Evolutionary conservation across 2,797 vertebrate species (phyloP), one percentile per base, ranked within the genome.

Genomic region (Mionectes olivaceus): DNA sequence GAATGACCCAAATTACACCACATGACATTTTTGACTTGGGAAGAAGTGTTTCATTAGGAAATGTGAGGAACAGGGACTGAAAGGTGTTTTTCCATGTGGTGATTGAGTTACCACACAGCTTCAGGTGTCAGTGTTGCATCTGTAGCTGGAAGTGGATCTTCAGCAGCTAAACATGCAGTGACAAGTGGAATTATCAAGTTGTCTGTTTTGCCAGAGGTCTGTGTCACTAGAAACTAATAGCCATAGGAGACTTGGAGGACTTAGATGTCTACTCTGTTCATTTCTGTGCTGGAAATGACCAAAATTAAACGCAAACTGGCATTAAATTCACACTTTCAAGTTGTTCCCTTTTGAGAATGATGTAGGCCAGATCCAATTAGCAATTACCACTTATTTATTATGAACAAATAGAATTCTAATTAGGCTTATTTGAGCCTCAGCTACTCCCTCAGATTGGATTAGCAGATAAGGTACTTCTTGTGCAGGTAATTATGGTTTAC

Each of bases 401-500:
- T 86, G 94, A 97, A 97, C 90, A 96, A 97, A 90, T 46, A 87
- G 92, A 94, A 97, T 97, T 95, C 96, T 94, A 97, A 96, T 97
- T 97, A 97, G 96, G 83, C 95, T 95, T 84, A 97, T 97, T 96
- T 23, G 79, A 95, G 97, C 93, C 94, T 94, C 92, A 93, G 83
- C 96, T 96, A 96, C 96, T 96, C 96, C 96, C 95, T 97, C 96
- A 70, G 95, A 97, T 95, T 97, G 97, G 93, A 94, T 94, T 90
- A 96, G 94, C 93, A 98, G 96, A 97, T 97, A 97, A 97, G 96
- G 96, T 94, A 96, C 93, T 97, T 95, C 92, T 94, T 96, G 97
- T 97, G 88, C 95, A 67, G 10, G 98, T 97, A 98, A 98, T 98
- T 98, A 97, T 97, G 98, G 98, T 97, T 97, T 95, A 96, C 97